These are phyloP conservation scores for Kryphioiulus occultus DNA, from an alignment of 2,888 invertebrate genomes.

Conservation along the genomic window DNA sequence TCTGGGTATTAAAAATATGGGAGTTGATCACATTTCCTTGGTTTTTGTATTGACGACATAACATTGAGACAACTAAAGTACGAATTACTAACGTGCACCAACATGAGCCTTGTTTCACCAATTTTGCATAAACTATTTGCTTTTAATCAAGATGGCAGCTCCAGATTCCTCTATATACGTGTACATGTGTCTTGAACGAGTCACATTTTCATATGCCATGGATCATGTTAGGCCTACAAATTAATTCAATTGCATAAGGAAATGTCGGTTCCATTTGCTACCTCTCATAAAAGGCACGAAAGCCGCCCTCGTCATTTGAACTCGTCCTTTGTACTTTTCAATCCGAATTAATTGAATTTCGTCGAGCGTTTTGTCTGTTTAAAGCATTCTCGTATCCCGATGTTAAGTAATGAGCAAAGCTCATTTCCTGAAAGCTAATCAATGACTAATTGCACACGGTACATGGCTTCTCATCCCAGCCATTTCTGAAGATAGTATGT, in stretches of 20 bases:
- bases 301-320: neutral
- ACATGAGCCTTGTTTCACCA: neutral
- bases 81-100: too few species aligned
- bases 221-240: neutral
- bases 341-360: neutral
- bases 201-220: neutral
- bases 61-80: too few species aligned
- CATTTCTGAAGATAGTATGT: neutral
- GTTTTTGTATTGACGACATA: neutral
- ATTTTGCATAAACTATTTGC: too few species aligned
- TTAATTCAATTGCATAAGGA: neutral
- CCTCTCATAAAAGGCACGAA: neutral
- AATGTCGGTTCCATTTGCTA: neutral
- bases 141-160: too few species aligned
- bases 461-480: neutral
- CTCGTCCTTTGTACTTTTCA: neutral
- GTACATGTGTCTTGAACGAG: too few species aligned
- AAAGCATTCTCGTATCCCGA: neutral
- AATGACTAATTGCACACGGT: conserved; percentile 7
- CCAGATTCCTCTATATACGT: too few species aligned
- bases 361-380: neutral
- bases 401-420: conserved; percentile 25
- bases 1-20: neutral
- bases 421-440: conserved; percentile 31
- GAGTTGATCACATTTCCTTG: neutral